phyloP scores from a whole-genome alignment of 2,797 vertebrate species.

The Otus scops region DNA sequence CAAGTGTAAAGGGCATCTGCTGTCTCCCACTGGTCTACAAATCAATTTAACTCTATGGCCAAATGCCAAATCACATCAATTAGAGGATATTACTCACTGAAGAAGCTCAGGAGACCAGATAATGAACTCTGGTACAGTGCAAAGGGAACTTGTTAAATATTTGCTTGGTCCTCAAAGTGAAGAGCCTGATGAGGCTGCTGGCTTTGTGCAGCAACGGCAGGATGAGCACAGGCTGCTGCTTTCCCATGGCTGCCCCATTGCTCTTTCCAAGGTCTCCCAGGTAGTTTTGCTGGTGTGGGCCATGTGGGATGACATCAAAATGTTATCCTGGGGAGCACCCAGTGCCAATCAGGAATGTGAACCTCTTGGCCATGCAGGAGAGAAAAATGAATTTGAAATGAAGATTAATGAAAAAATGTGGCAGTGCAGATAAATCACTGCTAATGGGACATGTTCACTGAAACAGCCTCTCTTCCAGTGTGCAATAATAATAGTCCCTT shows the following conservation, averaged over 20 bases:
- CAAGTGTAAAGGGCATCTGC: slow-evolving; percentile 52
- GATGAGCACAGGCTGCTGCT: neutral
- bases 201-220: neutral
- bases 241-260: neutral
- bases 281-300: neutral
- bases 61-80: slow-evolving; percentile 54
- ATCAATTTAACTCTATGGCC: slow-evolving; percentile 53
- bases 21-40: slow-evolving; percentile 18
- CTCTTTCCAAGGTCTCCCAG: neutral
- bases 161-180: slow-evolving; percentile 27
- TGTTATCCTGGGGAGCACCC: neutral
- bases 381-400: neutral
- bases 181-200: neutral
- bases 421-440: slow-evolving; percentile 6
- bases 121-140: slow-evolving; percentile 41
- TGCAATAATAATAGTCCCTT: neutral
- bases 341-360: neutral
- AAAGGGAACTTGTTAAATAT: slow-evolving; percentile 53
- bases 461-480: neutral
- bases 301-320: no score
- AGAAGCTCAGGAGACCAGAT: slow-evolving; percentile 33
- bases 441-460: neutral
- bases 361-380: neutral
- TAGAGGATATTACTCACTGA: slow-evolving; percentile 44
- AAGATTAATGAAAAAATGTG: neutral